phyloP scores from a whole-genome alignment of 2,113 vertebrate species.

The Tinamus guttatus region DNA sequence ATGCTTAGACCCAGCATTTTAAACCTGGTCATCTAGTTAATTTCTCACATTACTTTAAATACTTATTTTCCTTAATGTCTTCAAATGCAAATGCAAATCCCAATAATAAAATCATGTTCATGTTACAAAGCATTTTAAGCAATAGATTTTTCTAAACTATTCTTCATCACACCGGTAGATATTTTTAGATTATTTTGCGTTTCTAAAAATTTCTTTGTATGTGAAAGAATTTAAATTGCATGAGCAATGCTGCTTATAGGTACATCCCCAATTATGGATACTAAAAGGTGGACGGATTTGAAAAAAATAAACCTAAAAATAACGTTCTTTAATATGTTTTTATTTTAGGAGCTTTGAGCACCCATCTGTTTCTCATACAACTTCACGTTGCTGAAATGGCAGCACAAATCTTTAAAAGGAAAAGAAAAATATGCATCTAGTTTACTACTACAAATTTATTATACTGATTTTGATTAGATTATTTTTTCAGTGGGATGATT shows the following conservation, averaged over 20 bases:
- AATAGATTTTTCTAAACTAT: not conserved
- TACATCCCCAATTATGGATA: not conserved
- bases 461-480: not conserved
- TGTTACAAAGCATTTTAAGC: not conserved
- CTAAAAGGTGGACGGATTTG: not conserved
- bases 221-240: not conserved
- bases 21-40: not conserved
- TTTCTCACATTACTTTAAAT: not conserved
- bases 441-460: not conserved
- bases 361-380: not conserved
- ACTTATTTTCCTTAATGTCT: not conserved
- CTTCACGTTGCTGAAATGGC: not conserved
- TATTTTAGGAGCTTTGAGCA: not conserved
- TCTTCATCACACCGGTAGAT: not conserved
- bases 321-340: not conserved
- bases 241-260: not conserved
- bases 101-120: not conserved
- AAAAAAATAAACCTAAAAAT: not conserved
- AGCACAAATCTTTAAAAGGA: not conserved
- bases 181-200: not conserved
- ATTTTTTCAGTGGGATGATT: fast-evolving
- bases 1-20: not conserved
- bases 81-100: not conserved
- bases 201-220: not conserved
- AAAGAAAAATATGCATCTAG: not conserved